A percentile compares a stretch with the other conserved stretches of the same genome.
phyloP scores from a whole-genome alignment of 2,113 vertebrate species.

The Myrmecophaga tridactyla region DNA sequence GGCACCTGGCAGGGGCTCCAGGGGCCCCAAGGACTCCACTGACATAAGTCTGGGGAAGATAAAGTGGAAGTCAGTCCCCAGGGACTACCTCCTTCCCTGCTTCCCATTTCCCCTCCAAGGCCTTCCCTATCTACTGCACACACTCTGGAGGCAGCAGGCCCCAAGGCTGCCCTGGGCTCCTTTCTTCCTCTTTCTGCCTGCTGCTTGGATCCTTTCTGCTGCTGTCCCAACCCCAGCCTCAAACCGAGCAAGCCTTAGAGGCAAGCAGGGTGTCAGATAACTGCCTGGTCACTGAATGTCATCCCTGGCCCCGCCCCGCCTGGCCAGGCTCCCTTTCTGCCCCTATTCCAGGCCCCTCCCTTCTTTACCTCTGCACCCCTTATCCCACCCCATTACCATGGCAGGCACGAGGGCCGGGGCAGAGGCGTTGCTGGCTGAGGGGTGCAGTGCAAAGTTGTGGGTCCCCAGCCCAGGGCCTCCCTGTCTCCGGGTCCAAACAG shows the following conservation, averaged over 20 bases:
- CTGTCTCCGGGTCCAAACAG: constrained; percentile 89
- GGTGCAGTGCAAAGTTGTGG: constrained; percentile 77
- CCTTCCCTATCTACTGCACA: background rate
- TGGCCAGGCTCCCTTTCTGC: rapidly evolving
- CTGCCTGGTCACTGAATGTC: too few relatives aligned
- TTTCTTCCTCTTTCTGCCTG: background rate
- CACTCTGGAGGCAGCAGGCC: too few relatives aligned
- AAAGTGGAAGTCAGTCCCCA: background rate
- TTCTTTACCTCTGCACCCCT: background rate
- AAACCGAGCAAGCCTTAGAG: background rate
- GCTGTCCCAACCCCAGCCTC: background rate
- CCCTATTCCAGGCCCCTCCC: background rate
- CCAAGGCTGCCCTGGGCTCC: too few relatives aligned
- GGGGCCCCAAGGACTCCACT: constrained; percentile 88
- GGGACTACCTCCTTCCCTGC: background rate
- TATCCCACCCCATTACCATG: constrained; percentile 75
- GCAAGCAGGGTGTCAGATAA: background rate
- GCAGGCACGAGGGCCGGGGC: constrained; percentile 83
- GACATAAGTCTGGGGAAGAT: constrained; percentile 83
- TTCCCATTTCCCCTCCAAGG: background rate
- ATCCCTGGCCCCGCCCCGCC: background rate
- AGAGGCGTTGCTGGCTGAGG: constrained; percentile 84
- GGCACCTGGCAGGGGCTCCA: constrained; percentile 90
- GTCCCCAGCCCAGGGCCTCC: constrained; percentile 75
- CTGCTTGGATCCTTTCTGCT: too few relatives aligned